Base-by-base conservation (phyloP, 2,888 invertebrate genomes). In the Carabus problematicus region DNA sequence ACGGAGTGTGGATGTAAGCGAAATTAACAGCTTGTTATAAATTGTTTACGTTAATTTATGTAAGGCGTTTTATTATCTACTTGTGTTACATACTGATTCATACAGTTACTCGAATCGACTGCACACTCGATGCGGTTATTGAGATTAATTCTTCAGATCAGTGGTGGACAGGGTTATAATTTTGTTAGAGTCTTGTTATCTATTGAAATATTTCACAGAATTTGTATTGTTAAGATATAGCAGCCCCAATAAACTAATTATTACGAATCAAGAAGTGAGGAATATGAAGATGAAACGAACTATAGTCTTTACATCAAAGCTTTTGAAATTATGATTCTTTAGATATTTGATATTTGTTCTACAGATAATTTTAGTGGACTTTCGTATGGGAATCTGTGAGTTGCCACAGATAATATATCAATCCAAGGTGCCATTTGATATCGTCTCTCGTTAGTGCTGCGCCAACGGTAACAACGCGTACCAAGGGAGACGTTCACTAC, bases 21-120 rank as follows among this genome's bases (percentile, higher is more conserved):
- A 59, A 42, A 12, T 59, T 59, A 59, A 41, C 59, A 59, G 18
- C 42, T 59, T 43, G 43, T 59, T 59, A 59, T 43, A 16, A 12
- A 2, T 29, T 29, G 29, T 29, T 29, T 29, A 29, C 29, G 6
- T 16, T 59, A 41, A 59, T 59, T 59, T 59, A 59, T 59, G 59
- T 59, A 8, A 9, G 11, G 42, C 41, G 41, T 59, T 59, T 59
- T 59, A 41, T 42, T 59, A 41, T 41, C 6, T 11, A 59, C 16
- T 42, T 59, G 29, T 59, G 59, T 18, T 16, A 18, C 43, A 59
- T 42, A 59, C 41, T 29, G 3, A 6, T 29, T 18, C 19, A 8
- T 18, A 19, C 43, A 29, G 42, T 45, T 45, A 60, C 29, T 59
- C 12, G 8, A 42, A 16, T 39, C 18, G 8, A n/a, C 49, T 49